Base-by-base conservation (phyloP, 2,888 invertebrate species). In the Agonopterix alstromeriana region DNA sequence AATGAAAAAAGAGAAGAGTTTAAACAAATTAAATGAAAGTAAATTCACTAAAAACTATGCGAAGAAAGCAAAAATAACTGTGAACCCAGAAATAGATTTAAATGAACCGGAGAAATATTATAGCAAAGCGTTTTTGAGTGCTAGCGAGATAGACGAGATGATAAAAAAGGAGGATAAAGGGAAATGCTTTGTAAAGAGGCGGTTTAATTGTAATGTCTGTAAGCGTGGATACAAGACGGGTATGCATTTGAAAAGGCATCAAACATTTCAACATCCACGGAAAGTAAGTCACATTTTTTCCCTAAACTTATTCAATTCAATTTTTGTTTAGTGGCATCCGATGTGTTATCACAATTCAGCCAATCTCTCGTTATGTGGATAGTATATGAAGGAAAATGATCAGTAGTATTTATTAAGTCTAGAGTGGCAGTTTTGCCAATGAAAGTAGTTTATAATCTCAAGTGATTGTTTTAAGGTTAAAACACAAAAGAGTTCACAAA, bases 221-320 rank as follows among this genome's bases (percentile, higher is more conserved):
- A 53, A 50, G 1, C 48, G 53, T 0, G 59, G 59, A 0, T 77
- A 70, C 45, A 57, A 49, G 0, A 53, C 52, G 4, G 48, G 46
- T 0, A 27, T 67, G 0, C 73, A 77, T 49, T 48, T 63, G 1
- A 49, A 56, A 10, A 54, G 70, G 1, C 79, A 78, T 53, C 54
- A 54, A 0, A 67, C 60, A 11, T 56, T 67, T 9, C 55, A 54
- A 38, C 79, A 78, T 54, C 35, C 36, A n/a, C 8, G 3, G 54
- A 50, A 12, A 62, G 78, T 78, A 49, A 47, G 57, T 27, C 3
- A 27, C 14, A 14, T 14, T 17, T 17, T 17, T 2, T 1, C 4
- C 17, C 17, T 17, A 17, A 17, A 17, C 3, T 17, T 3, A 3
- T 17, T 17, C 4, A 17, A 17, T 4, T 2, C 14, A 14, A n/a